A percentile compares a stretch with the other conserved stretches of the same genome.
phyloP scores from a whole-genome alignment of 2,113 vertebrate species.

The Mustelus asterias region DNA sequence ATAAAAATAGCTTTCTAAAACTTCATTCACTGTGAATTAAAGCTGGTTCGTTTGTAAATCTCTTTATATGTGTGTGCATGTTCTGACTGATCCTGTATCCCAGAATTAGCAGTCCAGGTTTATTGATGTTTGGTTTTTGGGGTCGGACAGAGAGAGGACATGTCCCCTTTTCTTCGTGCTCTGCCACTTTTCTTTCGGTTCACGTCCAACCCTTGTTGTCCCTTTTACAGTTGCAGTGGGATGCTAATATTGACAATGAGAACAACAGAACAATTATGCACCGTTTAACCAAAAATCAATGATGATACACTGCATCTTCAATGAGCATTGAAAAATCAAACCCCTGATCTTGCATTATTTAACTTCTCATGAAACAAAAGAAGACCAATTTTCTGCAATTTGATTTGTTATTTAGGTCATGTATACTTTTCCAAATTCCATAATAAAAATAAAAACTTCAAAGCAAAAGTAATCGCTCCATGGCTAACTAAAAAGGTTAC shows the following conservation, averaged over 20 bases:
- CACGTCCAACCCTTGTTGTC: too few relatives aligned
- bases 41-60: neutral
- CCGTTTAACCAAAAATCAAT: neutral
- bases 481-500: neutral
- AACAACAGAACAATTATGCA: neutral
- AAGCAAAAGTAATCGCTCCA: neutral
- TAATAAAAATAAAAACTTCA: neutral
- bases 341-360: neutral
- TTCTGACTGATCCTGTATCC: neutral
- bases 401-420: neutral
- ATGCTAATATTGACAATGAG: neutral
- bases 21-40: neutral
- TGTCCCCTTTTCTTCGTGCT: too few relatives aligned
- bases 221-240: neutral
- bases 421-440: neutral
- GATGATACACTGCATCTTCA: neutral
- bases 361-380: neutral
- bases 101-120: neutral
- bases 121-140: neutral
- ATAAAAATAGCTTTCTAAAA: neutral
- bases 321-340: neutral
- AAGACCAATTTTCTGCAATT: neutral
- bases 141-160: too few relatives aligned
- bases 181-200: too few relatives aligned
- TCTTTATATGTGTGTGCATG: neutral